phyloP scores from a whole-genome alignment of 1,140 invertebrate species.

The Daktulosphaira vitifoliae region DNA sequence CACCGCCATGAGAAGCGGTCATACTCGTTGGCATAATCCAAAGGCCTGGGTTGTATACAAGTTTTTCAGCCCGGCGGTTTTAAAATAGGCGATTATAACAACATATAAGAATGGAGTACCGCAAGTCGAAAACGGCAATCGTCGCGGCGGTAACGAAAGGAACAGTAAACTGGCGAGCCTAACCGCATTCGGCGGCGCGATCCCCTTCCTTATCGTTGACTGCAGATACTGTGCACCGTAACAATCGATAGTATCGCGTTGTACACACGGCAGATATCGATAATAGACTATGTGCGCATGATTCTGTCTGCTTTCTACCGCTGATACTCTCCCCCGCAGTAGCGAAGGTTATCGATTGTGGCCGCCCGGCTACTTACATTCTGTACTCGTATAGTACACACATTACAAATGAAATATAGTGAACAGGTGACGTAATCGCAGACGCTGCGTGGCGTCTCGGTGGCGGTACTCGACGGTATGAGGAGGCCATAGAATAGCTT shows the following conservation, averaged over 20 bases:
- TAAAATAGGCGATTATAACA: no score
- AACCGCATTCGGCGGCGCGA: no score
- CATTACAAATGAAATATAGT: no score
- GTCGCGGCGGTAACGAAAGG: background rate
- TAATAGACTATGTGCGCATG: background rate
- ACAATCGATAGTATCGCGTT: conserved; percentile 2
- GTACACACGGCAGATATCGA: background rate
- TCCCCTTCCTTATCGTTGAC: no score
- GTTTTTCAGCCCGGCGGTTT: conserved; percentile 12
- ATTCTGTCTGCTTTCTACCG: background rate
- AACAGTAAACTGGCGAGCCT: background rate
- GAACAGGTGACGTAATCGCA: conserved; percentile 22
- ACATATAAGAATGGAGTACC: background rate
- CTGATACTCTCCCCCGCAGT: background rate
- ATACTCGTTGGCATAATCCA: conserved; percentile 44
- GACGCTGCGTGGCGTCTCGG: conserved; percentile 11
- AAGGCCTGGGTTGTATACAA: no score
- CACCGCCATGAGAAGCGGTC: conserved; percentile 53
- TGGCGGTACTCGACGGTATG: background rate
- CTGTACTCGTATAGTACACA: no score
- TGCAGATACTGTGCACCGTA: background rate
- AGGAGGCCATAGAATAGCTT: no score
- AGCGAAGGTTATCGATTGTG: conserved; percentile 26
- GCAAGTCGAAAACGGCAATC: background rate
- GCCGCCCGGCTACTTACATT: no score